phyloP scores from a whole-genome alignment of 2,888 invertebrate species.

The Paralinhomoeus sp. region DNA sequence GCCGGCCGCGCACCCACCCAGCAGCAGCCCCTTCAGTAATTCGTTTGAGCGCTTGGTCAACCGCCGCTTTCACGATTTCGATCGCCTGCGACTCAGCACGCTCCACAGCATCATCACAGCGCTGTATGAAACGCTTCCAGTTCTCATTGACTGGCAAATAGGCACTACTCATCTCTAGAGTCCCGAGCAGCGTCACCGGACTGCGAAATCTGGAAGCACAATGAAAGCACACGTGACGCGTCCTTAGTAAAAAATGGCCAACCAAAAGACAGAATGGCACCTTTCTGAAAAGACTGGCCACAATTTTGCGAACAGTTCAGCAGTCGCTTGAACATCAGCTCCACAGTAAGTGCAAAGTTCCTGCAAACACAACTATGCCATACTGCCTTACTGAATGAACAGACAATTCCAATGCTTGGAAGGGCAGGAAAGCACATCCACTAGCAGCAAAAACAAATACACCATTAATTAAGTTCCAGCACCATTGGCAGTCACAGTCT shows the following conservation, averaged over 20 bases:
- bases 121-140: constrained; percentile 9
- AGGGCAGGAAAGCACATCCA: too few relatives aligned
- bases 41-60: not conserved
- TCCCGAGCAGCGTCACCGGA: constrained; percentile 78
- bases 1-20: too few relatives aligned
- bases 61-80: not conserved
- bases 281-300: constrained; percentile 57
- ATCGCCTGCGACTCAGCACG: not conserved
- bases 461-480: too few relatives aligned
- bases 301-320: constrained; percentile 44
- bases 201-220: constrained; percentile 47
- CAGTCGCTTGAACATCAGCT: constrained; percentile 61
- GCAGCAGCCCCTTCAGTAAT: too few relatives aligned
- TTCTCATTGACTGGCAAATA: constrained; percentile 20
- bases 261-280: constrained; percentile 12
- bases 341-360: constrained; percentile 68
- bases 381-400: too few relatives aligned
- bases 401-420: too few relatives aligned
- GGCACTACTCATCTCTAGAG: constrained; percentile 52
- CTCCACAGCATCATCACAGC: not conserved
- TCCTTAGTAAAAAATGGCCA: not conserved
- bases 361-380: constrained; percentile 21
- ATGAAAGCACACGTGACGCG: not conserved
- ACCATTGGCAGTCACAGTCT: too few relatives aligned
- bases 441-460: too few relatives aligned